phyloP scores from a whole-genome alignment of 2,113 vertebrate species.

The Daboia siamensis region DNA sequence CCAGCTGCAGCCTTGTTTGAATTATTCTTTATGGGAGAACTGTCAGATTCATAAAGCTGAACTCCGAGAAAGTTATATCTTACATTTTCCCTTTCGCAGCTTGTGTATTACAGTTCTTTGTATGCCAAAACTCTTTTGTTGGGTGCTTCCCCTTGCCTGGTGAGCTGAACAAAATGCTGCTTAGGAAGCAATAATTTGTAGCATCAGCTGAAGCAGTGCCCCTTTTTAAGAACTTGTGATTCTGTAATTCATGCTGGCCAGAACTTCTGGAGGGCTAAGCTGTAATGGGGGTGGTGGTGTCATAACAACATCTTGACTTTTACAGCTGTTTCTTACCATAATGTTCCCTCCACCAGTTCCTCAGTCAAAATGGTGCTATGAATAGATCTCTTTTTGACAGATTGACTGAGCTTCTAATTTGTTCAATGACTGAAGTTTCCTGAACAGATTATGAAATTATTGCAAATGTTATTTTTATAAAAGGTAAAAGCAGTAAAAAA shows the following conservation, averaged over 20 bases:
- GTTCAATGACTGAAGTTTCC: neutral
- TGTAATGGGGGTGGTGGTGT: neutral
- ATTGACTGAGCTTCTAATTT: neutral
- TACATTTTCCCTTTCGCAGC: neutral
- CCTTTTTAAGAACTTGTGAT: neutral
- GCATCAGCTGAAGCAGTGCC: neutral
- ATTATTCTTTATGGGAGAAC: neutral
- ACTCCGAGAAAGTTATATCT: conserved; percentile 12
- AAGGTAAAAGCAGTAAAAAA: neutral
- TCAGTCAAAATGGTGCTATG: neutral
- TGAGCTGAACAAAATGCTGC: neutral
- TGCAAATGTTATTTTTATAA: neutral
- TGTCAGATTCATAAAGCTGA: neutral
- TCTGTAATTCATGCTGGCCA: neutral
- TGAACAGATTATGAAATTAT: neutral
- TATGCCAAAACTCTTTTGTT: neutral
- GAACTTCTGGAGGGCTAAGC: neutral
- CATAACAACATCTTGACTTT: neutral
- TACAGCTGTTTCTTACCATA: neutral
- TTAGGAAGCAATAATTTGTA: neutral
- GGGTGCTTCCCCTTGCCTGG: neutral
- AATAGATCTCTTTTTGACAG: neutral
- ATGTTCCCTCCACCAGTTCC: neutral
- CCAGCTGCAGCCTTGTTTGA: neutral
- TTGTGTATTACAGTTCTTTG: neutral